Evolutionary conservation across 2,113 vertebrate genomes (phyloP), one percentile per base, ranked within the genome.

Genomic region (Mugil cephalus): DNA sequence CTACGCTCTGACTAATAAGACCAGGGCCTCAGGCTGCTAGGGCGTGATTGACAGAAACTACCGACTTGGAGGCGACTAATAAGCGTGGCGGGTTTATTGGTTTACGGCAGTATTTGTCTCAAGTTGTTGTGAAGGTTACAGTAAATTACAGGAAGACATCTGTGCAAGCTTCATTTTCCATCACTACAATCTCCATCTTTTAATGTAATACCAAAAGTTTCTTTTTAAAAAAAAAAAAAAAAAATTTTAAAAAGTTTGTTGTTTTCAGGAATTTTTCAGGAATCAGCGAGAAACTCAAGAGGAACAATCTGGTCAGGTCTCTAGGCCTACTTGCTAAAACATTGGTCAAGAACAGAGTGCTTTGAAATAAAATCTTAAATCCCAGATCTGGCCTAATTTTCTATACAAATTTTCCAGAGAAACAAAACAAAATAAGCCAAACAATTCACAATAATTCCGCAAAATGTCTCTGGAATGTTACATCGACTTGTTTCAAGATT

Each of bases 1-100:
- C 50, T 79, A 72, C 12, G 21, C 67, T 60, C 38, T 51, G 64
- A 82, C 79, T 86, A 84, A 89, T 83, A 84, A 89, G 70, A 34
- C 48, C 7, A 53, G 38, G 59, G 70, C 84, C 84, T 74, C 62
- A 9, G 82, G 85, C 83, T 64, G 52, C 59, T 35, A 8, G 3
- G 34, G 8, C 1, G 19, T 79, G 87, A 90, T 42, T 88, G 88
- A 89, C 88, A 86, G 81, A 63, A 82, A 66, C 53, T 58, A 62
- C 68, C 63, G 81, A 82, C 2, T 30, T 10, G 47, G 69, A 55
- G 74, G 52, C 70, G 48, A 21, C 71, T 61, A 75, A 80, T 63
- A 77, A 80, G 79, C 59, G 34, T 53, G 51, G 30, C 46, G 1
- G 56, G 35, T 87, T 83, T 70, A 74, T 74, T 82, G 64, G 21